Conservation (phyloP, 2,797 vertebrate genomes). For the Poeciliopsis gracilis region DNA sequence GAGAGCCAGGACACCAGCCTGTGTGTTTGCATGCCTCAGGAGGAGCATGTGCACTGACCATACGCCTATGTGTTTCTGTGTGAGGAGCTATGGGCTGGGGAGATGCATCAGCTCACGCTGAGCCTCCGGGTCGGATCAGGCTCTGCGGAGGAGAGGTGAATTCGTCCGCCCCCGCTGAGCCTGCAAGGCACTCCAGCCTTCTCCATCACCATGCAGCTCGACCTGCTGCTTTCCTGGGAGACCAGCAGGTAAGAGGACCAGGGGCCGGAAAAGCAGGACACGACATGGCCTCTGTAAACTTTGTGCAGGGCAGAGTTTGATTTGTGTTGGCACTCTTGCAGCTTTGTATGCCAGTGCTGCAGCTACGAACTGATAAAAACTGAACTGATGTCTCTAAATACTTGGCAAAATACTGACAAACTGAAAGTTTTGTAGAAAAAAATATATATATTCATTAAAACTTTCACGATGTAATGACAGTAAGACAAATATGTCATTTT, state of each 20-base stretch:
- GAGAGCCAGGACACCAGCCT: neutral
- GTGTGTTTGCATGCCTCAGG: constrained; percentile 8
- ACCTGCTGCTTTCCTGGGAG: constrained; percentile 32
- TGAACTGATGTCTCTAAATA: neutral
- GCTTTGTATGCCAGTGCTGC: neutral
- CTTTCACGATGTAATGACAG: no score
- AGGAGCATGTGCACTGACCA: constrained; percentile 39
- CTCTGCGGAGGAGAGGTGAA: constrained; percentile 58
- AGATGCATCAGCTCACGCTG: constrained; percentile 45
- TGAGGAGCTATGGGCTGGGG: constrained; percentile 31
- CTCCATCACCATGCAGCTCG: constrained; percentile 56
- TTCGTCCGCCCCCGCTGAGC: constrained; percentile 60
- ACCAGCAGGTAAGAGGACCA: constrained; percentile 9
- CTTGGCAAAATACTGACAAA: neutral
- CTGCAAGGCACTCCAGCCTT: constrained; percentile 44
- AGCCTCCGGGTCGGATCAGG: constrained; percentile 54
- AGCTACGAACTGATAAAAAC: neutral
- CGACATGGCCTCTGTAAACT: constrained; percentile 1
- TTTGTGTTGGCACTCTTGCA: neutral
- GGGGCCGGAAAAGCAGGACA: constrained; percentile 17
- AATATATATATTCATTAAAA: no score
- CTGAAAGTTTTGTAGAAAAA: no score
- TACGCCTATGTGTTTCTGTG: constrained; percentile 31
- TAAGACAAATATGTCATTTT: no score
- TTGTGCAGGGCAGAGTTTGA: neutral